Percentiles rank a stretch among this genome's conserved stretches.
phyloP scores from a whole-genome alignment of 2,888 invertebrate species.

The Parascotia fuliginaria region DNA sequence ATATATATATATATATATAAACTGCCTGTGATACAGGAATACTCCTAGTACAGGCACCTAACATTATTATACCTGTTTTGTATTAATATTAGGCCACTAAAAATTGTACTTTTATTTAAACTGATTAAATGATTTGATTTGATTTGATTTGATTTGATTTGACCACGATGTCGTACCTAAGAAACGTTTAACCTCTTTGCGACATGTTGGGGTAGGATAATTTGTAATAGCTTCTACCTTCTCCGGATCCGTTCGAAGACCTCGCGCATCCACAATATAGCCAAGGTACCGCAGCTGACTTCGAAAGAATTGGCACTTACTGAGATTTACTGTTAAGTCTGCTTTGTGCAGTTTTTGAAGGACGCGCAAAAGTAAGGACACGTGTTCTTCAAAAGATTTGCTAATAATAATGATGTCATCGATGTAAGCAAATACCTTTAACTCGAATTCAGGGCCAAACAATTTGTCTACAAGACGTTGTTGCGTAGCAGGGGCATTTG shows the following conservation, averaged over 20 bases:
- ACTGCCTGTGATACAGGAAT: too few species aligned
- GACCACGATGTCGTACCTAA: not conserved
- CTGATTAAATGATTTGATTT: too few species aligned
- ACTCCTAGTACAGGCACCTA: too few species aligned
- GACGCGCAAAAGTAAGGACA: not conserved
- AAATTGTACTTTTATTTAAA: too few species aligned
- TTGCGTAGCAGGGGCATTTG: conserved; percentile 13
- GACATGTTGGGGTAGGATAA: conserved; percentile 4
- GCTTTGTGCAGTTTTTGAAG: not conserved
- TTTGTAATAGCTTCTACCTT: conserved; percentile 12
- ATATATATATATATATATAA: too few species aligned
- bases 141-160: not conserved
- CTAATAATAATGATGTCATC: conserved; percentile 1
- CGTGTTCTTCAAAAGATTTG: not conserved
- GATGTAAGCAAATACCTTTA: too few species aligned
- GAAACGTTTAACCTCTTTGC: conserved; percentile 2
- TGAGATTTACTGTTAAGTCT: not conserved
- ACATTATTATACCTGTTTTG: too few species aligned
- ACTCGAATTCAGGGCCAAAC: not conserved
- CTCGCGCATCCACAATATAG: not conserved
- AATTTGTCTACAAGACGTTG: conserved; percentile 13
- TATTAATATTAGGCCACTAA: too few species aligned
- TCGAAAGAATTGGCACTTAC: not conserved
- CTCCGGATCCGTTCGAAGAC: not conserved
- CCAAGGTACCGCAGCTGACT: not conserved